Evolutionary conservation across 2,888 invertebrate species (phyloP).

Genomic region (Spatulosminthurus flaviceps): DNA sequence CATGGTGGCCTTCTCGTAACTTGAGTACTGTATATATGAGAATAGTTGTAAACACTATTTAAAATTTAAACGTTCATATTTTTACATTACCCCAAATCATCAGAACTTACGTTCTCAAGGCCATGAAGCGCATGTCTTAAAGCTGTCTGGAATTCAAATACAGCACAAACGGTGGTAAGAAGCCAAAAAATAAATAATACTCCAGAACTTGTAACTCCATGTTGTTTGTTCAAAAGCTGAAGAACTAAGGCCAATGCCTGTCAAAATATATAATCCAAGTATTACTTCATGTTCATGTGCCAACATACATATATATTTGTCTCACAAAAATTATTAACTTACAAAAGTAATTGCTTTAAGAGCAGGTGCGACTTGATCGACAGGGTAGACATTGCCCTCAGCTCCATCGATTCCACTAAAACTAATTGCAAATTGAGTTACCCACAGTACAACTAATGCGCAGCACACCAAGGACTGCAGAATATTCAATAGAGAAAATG

Average conservation of each 20-base stretch:
- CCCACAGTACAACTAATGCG: not conserved
- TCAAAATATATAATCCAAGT: not conserved
- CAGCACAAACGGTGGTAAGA: slow-evolving; percentile 76
- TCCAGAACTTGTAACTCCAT: slow-evolving; percentile 90
- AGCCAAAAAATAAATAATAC: slow-evolving; percentile 92
- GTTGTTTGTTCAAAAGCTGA: slow-evolving; percentile 80
- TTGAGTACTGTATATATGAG: slow-evolving; percentile 2
- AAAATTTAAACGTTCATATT: too few species aligned
- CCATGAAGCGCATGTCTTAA: slow-evolving; percentile 55
- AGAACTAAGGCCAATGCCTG: slow-evolving; percentile 66
- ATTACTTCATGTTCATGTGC: not conserved
- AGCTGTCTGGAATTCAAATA: slow-evolving; percentile 79
- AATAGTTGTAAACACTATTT: not conserved
- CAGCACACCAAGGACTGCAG: not conserved
- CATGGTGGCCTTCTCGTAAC: slow-evolving; percentile 31
- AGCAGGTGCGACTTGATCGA: not conserved
- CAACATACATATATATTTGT: not conserved
- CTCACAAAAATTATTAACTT: not conserved
- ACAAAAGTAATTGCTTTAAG: not conserved
- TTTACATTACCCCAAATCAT: too few species aligned
- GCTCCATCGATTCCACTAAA: not conserved
- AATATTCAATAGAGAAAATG: not conserved
- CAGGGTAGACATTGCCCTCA: not conserved
- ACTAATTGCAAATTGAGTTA: not conserved
- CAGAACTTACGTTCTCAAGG: not conserved